Percentiles rank a stretch among this genome's conserved stretches.
phyloP scores from a whole-genome alignment of 2,888 invertebrate genomes.

The Pristionchus fissidentatus region DNA sequence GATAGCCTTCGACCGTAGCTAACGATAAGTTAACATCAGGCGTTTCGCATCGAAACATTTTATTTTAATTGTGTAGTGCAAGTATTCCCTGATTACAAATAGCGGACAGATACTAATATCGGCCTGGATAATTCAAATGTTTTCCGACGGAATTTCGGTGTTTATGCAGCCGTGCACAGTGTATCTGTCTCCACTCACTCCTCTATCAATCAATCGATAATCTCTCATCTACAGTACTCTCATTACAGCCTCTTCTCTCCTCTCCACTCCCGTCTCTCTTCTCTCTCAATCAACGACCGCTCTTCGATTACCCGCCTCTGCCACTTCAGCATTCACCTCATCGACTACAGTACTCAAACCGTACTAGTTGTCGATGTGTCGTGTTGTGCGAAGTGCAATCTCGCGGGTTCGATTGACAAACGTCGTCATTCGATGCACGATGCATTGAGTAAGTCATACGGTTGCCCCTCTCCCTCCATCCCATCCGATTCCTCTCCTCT shows the following conservation, averaged over 20 bases:
- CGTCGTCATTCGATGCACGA: slow-evolving; percentile 31
- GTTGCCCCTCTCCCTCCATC: neutral
- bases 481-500: too few species aligned
- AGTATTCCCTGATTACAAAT: too few species aligned
- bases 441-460: slow-evolving; percentile 27
- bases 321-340: slow-evolving; percentile 20
- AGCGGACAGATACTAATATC: too few species aligned
- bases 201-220: slow-evolving; percentile 7
- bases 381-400: slow-evolving; percentile 11
- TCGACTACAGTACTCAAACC: slow-evolving; percentile 38
- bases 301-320: slow-evolving; percentile 27
- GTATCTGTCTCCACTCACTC: neutral
- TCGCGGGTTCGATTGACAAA: slow-evolving; percentile 13
- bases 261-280: slow-evolving; percentile 45
- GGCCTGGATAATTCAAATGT: too few species aligned
- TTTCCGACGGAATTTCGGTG: too few species aligned
- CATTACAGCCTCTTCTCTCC: slow-evolving; percentile 35
- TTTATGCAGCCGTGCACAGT: too few species aligned
- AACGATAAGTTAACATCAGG: too few species aligned
- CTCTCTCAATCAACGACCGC: slow-evolving; percentile 43
- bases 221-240: neutral
- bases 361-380: neutral
- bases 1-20: too few species aligned
- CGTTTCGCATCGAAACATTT: too few species aligned
- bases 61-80: too few species aligned